These are phyloP conservation scores for Teleiodes luculella DNA, from an alignment of 2,888 invertebrate genomes.

Conservation along the genomic window DNA sequence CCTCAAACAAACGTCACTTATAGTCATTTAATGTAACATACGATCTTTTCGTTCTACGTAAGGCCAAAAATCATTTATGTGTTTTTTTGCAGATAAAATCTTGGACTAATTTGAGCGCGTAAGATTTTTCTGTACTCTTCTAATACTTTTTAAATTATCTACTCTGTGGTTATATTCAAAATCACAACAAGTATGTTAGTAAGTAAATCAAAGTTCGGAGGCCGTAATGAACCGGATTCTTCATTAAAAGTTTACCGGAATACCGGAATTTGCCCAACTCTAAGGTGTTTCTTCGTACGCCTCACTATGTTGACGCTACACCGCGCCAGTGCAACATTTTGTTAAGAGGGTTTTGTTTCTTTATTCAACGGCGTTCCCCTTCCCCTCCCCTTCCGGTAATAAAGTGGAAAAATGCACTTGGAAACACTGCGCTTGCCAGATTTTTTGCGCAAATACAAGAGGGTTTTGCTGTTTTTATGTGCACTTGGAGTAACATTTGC, in stretches of 20 bases:
- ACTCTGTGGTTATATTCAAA: too few relatives aligned
- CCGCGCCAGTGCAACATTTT: constrained; percentile 25
- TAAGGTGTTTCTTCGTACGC: constrained; percentile 8
- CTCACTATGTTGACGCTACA: constrained; percentile 22
- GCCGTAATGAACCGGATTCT: too few relatives aligned
- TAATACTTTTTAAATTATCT: too few relatives aligned
- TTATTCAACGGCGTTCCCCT: constrained; percentile 14
- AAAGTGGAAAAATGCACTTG: constrained; percentile 16
- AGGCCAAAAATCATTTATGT: too few relatives aligned
- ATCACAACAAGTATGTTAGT: too few relatives aligned
- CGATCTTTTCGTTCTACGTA: too few relatives aligned
- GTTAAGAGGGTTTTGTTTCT: constrained; percentile 12
- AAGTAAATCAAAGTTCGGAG: not conserved
- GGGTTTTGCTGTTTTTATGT: not conserved
- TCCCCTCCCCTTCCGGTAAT: constrained; percentile 7
- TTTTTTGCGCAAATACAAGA: not conserved
- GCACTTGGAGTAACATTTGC: not conserved
- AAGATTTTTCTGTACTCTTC: too few relatives aligned
- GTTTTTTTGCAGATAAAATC: too few relatives aligned
- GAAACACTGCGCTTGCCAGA: not conserved
- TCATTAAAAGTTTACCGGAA: constrained; percentile 21
- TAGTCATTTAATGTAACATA: too few relatives aligned
- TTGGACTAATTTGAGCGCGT: too few relatives aligned
- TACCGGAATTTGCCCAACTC: constrained; percentile 24
- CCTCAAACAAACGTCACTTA: too few relatives aligned